Conservation (phyloP, 2,797 vertebrate genomes). For the Melanotaenia nigrans region DNA sequence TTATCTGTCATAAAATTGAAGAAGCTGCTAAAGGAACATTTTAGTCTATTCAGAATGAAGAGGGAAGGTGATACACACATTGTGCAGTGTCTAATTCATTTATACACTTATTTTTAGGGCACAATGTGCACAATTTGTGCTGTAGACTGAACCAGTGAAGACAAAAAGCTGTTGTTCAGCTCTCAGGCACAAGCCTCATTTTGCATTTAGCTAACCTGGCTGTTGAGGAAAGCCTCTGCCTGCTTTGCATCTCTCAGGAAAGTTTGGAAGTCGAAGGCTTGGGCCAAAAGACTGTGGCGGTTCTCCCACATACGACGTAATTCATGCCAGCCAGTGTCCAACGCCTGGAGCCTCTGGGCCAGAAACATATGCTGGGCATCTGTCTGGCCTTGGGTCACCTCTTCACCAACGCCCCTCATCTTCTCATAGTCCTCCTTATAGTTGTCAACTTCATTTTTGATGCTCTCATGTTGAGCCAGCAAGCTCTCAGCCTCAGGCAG, state of each 20-base stretch:
- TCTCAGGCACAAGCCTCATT: not conserved
- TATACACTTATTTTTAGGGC: not conserved
- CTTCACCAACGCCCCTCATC: constrained; percentile 88
- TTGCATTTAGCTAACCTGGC: constrained; percentile 85
- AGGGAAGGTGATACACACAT: not conserved
- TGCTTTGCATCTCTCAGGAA: constrained; percentile 95
- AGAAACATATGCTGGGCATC: constrained; percentile 92
- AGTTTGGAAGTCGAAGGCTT: constrained; percentile 91
- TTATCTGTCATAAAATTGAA: too few relatives aligned
- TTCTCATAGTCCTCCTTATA: constrained; percentile 91
- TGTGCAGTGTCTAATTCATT: not conserved
- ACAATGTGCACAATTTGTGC: not conserved
- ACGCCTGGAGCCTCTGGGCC: constrained; percentile 90
- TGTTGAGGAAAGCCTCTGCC: constrained; percentile 93
- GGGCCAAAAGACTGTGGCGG: constrained; percentile 89
- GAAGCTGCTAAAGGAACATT: too few relatives aligned
- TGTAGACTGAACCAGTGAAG: not conserved
- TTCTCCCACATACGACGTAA: constrained; percentile 95
- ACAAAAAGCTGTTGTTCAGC: not conserved
- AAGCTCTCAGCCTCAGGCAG: constrained; percentile 89
- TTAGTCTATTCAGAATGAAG: too few relatives aligned
- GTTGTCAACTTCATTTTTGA: constrained; percentile 93
- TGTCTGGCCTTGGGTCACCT: constrained; percentile 91
- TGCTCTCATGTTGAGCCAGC: constrained; percentile 89
- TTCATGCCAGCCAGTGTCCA: constrained; percentile 95